These are phyloP conservation scores for Colletes gigas DNA, from an alignment of 1,140 invertebrate species.

Conservation along the genomic window DNA sequence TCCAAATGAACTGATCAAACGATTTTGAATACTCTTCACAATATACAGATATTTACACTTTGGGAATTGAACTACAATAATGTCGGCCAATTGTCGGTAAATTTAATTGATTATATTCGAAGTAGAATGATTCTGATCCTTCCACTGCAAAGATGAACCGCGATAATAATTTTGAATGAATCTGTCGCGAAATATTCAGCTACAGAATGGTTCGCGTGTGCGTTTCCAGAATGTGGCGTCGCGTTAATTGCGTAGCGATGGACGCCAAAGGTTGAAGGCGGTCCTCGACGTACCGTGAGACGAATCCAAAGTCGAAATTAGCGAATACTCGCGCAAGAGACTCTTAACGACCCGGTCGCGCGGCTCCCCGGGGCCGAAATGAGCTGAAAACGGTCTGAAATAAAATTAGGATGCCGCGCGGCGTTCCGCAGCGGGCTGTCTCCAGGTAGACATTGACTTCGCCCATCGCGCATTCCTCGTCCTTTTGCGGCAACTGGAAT, in stretches of 20 bases:
- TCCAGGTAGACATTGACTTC: slow-evolving; percentile 54
- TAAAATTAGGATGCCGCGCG: slow-evolving; percentile 55
- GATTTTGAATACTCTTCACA: too few relatives aligned
- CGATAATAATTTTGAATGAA: too few relatives aligned
- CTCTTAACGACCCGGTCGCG: slow-evolving; percentile 1
- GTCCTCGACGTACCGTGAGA: slow-evolving; percentile 3
- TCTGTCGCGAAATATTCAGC: too few relatives aligned
- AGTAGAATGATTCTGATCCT: too few relatives aligned
- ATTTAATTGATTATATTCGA: too few relatives aligned
- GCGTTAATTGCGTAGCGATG: not conserved
- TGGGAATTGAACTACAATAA: too few relatives aligned
- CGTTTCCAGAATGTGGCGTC: too few relatives aligned
- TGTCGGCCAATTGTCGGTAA: too few relatives aligned
- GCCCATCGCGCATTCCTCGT: slow-evolving; percentile 53
- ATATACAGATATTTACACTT: too few relatives aligned
- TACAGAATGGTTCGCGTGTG: too few relatives aligned
- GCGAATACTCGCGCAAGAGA: slow-evolving; percentile 8
- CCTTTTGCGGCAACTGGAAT: slow-evolving; percentile 50
- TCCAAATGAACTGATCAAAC: too few relatives aligned
- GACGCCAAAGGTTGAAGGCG: not conserved
- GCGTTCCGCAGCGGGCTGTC: slow-evolving; percentile 38
- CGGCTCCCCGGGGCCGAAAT: slow-evolving; percentile 17
- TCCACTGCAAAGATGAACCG: too few relatives aligned
- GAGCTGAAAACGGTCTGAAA: slow-evolving; percentile 39
- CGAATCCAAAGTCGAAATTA: slow-evolving; percentile 19